phyloP scores from a whole-genome alignment of 1,140 invertebrate species.

The Limonius californicus region DNA sequence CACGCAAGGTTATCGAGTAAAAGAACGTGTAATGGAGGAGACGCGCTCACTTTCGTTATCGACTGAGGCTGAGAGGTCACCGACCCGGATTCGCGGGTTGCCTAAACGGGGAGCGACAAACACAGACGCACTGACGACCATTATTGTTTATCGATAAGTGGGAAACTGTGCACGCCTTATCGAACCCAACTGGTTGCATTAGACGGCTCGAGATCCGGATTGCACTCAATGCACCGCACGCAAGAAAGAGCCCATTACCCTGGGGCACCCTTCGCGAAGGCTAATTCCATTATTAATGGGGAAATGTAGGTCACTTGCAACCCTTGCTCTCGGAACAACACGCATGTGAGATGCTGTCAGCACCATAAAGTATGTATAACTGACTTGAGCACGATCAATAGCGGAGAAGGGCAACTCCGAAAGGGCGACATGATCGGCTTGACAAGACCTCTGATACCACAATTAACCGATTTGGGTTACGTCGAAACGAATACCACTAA shows the following conservation, averaged over 20 bases:
- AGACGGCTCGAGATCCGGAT: background rate
- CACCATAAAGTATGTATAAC: conserved; percentile 2
- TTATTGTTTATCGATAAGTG: conserved; percentile 9
- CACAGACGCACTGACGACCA: background rate
- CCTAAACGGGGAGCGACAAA: background rate
- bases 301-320: conserved; percentile 10
- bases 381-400: conserved; percentile 13
- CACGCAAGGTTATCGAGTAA: conserved; percentile 11
- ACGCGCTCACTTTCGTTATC: conserved; percentile 12
- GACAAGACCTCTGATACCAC: background rate
- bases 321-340: background rate
- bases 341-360: conserved; percentile 7
- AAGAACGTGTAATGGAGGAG: conserved; percentile 8
- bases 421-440: conserved; percentile 4
- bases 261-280: background rate
- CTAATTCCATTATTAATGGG: background rate
- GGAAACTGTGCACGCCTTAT: background rate
- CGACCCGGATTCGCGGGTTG: conserved; percentile 4
- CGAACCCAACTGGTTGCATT: background rate
- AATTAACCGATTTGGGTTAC: background rate
- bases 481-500: background rate
- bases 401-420: conserved; percentile 4
- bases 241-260: too few relatives aligned
- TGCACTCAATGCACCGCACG: background rate
- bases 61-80: conserved; percentile 1